phyloP scores from a whole-genome alignment of 2,113 vertebrate species.

The Pseudopipra pipra region DNA sequence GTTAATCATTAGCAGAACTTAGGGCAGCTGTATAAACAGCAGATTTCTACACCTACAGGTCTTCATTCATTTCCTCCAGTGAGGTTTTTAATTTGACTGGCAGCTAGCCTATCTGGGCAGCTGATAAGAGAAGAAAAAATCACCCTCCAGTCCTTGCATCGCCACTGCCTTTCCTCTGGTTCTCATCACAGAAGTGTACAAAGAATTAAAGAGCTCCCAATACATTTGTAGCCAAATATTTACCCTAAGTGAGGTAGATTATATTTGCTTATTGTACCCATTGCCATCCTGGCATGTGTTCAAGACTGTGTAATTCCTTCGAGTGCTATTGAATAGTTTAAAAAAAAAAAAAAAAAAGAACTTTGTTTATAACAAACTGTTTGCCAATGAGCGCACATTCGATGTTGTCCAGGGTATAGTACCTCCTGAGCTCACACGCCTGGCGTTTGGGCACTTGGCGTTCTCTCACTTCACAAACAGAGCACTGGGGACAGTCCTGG shows the following conservation, averaged over 20 bases:
- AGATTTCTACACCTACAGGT: slow-evolving; percentile 36
- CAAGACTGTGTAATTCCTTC: slow-evolving; percentile 28
- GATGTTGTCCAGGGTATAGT: background rate
- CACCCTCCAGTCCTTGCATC: background rate
- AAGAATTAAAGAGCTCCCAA: slow-evolving; percentile 35
- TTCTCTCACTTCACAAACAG: background rate
- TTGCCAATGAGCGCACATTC: background rate
- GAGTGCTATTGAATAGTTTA: slow-evolving; percentile 10
- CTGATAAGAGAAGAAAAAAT: slow-evolving; percentile 41
- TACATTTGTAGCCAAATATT: slow-evolving; percentile 45
- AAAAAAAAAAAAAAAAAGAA: background rate
- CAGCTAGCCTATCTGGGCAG: slow-evolving; percentile 46
- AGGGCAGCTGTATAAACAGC: slow-evolving; percentile 54
- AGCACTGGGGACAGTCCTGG: background rate
- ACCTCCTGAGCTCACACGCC: background rate
- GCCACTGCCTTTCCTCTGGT: background rate
- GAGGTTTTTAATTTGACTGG: slow-evolving; percentile 53
- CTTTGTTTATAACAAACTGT: slow-evolving; percentile 25
- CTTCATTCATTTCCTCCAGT: slow-evolving; percentile 33
- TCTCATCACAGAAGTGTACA: background rate
- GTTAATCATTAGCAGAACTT: slow-evolving; percentile 27
- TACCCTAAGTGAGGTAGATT: slow-evolving; percentile 34
- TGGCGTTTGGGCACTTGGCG: background rate
- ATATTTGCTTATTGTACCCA: slow-evolving; percentile 39
- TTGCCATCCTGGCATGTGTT: slow-evolving; percentile 27